Base-by-base conservation (phyloP, 2,888 invertebrate species). In the Lycia hirtaria region DNA sequence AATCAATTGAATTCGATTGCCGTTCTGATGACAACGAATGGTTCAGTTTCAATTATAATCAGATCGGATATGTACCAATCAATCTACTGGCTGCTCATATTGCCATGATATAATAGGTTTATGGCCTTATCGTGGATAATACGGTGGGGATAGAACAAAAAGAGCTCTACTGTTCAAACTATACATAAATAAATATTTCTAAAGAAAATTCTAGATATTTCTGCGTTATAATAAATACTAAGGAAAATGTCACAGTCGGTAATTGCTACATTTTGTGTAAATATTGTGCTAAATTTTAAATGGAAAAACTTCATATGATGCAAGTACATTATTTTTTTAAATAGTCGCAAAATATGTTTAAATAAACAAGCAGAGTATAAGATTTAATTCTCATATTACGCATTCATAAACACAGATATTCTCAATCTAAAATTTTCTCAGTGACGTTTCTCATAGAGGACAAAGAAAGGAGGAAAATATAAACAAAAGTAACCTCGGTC, bases 271-370 rank as follows among this genome's bases (percentile, higher is more conserved):
- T 10, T 4, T 41, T 26, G n/a, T 15, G 9, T 10, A 26, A 41
- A n/a, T n/a, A n/a, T 7, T 41, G 41, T 26, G 15, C 10, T 26
- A 26, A 40, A 26, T 26, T n/a, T n/a, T n/a, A n/a, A n/a, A n/a
- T n/a, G n/a, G n/a, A n/a, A n/a, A n/a, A n/a, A n/a, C n/a, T n/a
- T n/a, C n/a, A n/a, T n/a, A n/a, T n/a, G n/a, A 37, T 17, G 33
- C 40, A 7, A 15, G 22, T 52, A 43, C 20, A 14, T 35, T 12
- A 44, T 26, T 19, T 44, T 44, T 30, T 17, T 12, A 44, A 30
- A 33, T 33, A 14, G 33, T 22, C 14, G 20, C 12, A 30, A 44
- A 44, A 20, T 12, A 0, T 22, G 17, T 10, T 17, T n/a, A 19
- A 43, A 17, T 43, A n/a, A 30, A 12, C 17, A 7, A 10, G 1